phyloP scores from a whole-genome alignment of 2,888 invertebrate species.

The Drosophila tripunctata region DNA sequence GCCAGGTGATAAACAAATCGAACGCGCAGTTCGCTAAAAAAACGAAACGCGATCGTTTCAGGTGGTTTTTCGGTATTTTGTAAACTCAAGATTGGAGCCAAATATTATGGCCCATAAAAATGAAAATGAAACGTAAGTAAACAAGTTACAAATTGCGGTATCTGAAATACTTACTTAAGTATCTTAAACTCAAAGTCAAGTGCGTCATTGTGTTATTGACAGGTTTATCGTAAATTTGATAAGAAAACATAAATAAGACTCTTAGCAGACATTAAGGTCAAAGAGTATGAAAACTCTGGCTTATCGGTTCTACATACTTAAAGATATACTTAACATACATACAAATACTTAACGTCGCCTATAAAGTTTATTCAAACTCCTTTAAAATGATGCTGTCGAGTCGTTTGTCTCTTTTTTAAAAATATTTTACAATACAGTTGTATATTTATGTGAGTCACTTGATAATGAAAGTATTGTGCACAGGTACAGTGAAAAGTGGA shows the following conservation, averaged over 20 bases:
- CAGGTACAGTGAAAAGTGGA: conserved; percentile 11
- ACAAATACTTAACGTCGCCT: conserved; percentile 5
- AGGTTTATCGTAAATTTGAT: conserved; percentile 11
- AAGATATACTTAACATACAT: background rate
- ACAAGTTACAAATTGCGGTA: background rate
- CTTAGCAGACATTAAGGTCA: conserved; percentile 16
- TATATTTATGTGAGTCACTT: conserved; percentile 38
- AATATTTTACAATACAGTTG: conserved; percentile 16
- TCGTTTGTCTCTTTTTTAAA: background rate
- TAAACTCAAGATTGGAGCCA: conserved; percentile 11
- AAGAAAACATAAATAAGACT: conserved; percentile 21
- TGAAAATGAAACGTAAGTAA: conserved; percentile 73
- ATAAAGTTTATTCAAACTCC: conserved; percentile 31
- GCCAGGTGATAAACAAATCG: conserved; percentile 34
- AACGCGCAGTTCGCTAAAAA: conserved; percentile 27
- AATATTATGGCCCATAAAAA: conserved; percentile 63
- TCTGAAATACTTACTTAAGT: background rate
- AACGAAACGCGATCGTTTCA: conserved; percentile 22
- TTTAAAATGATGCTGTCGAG: conserved; percentile 6
- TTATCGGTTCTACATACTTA: background rate
- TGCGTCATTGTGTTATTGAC: conserved; percentile 11
- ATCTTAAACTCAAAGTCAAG: conserved; percentile 1
- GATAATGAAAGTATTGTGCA: conserved; percentile 16
- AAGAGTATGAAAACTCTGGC: conserved; percentile 9
- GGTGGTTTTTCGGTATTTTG: conserved; percentile 1